A percentile compares a stretch with the other conserved stretches of the same genome.
phyloP scores from a whole-genome alignment of 2,113 vertebrate species.

The Plecturocebus donacophilus region DNA sequence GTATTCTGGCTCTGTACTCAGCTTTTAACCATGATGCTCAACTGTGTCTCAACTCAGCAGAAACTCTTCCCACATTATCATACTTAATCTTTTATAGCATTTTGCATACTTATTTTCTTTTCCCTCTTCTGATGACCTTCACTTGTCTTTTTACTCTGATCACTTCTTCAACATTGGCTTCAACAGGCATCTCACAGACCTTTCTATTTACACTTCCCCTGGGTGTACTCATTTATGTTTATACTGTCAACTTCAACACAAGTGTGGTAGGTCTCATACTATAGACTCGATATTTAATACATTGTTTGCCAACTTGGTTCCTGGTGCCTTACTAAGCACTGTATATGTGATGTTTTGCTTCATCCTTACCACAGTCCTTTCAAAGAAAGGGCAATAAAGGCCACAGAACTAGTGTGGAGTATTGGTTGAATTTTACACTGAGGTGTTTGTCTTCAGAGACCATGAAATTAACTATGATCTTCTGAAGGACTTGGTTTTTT shows the following conservation, averaged over 20 bases:
- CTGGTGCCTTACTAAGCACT: not conserved
- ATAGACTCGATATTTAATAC: not conserved
- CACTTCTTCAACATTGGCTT: not conserved
- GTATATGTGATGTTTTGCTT: not conserved
- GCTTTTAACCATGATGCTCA: not conserved
- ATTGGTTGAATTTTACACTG: not conserved
- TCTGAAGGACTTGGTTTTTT: not conserved
- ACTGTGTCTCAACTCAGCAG: not conserved
- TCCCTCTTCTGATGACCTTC: not conserved
- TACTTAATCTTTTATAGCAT: not conserved
- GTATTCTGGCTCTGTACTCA: not conserved
- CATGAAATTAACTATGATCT: not conserved
- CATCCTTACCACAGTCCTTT: not conserved
- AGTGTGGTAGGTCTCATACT: not conserved
- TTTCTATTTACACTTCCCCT: not conserved
- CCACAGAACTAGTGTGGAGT: not conserved
- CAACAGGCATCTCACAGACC: not conserved
- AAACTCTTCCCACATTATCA: not conserved
- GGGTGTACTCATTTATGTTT: not conserved
- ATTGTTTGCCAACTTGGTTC: not conserved
- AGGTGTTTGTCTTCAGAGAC: not conserved
- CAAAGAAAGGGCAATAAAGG: not conserved
- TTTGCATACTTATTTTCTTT: not conserved
- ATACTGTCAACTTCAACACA: not conserved
- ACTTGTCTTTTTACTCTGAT: not conserved